These are phyloP conservation scores for Amphiprion ocellaris DNA, from an alignment of 2,113 vertebrate species.

Conservation along the genomic window DNA sequence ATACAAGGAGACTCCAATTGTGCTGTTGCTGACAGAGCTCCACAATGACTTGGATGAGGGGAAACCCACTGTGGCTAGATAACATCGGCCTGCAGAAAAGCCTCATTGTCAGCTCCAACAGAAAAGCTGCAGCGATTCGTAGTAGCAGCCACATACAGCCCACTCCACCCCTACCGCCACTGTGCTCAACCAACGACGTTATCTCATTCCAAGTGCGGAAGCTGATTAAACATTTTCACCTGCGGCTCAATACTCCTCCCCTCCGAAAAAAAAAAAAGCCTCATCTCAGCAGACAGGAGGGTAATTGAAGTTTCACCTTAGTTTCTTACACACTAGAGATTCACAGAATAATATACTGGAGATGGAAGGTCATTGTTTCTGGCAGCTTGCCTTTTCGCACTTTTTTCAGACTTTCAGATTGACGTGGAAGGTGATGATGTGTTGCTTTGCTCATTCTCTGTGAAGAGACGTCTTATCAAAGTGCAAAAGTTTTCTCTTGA, in stretches of 20 bases:
- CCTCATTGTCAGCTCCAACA: conserved; percentile 21
- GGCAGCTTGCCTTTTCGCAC: conserved; percentile 7
- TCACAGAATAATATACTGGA: conserved; percentile 32
- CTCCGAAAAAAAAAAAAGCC: conserved; percentile 15
- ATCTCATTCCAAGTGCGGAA: conserved; percentile 53
- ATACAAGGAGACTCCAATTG: conserved; percentile 6
- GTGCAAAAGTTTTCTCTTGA: neutral
- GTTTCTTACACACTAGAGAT: conserved; percentile 25
- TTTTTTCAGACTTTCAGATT: neutral
- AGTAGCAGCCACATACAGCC: conserved; percentile 18
- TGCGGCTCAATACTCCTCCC: conserved; percentile 30
- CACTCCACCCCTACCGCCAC: conserved; percentile 7
- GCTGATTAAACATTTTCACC: conserved; percentile 68
- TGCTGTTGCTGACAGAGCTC: conserved; percentile 20
- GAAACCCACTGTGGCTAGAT: conserved; percentile 26
- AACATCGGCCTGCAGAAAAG: conserved; percentile 25
- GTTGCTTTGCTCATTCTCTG: neutral
- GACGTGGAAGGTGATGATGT: conserved; percentile 3
- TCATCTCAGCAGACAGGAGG: conserved; percentile 52
- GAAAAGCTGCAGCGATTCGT: conserved; percentile 46
- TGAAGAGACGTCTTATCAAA: neutral
- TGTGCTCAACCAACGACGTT: conserved; percentile 56
- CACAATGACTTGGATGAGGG: conserved; percentile 23
- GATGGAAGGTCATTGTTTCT: conserved; percentile 13
- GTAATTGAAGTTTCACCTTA: conserved; percentile 67